Percentiles rank a stretch among this genome's conserved stretches.
Conservation (phyloP, 2,113 vertebrate species). For the Varanus komodoensis region DNA sequence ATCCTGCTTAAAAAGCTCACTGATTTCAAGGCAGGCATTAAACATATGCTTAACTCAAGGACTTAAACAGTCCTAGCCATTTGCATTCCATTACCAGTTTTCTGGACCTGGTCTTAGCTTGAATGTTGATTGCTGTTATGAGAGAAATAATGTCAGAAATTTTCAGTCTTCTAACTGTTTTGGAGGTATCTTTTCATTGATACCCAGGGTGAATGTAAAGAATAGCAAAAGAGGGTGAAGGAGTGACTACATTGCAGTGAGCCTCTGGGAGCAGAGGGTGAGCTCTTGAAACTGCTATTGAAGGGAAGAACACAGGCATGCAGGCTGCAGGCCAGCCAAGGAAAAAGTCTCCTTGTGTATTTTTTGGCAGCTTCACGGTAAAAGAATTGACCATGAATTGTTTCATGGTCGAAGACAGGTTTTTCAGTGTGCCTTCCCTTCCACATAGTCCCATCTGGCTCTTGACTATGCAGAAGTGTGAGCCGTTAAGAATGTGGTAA, state of each 20-base stretch:
- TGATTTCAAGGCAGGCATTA: neutral
- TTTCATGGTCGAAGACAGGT: neutral
- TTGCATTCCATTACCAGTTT: neutral
- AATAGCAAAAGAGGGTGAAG: neutral
- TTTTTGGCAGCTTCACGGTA: neutral
- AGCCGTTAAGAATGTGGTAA: neutral
- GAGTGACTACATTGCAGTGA: too few species aligned
- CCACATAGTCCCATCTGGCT: neutral
- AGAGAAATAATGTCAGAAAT: neutral
- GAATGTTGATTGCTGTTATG: neutral
- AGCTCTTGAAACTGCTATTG: neutral
- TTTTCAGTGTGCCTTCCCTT: neutral
- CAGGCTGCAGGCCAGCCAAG: neutral
- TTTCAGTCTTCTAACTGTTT: neutral
- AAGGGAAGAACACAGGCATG: neutral
- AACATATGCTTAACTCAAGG: neutral
- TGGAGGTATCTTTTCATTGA: neutral
- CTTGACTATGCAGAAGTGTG: neutral
- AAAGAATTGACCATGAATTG: neutral
- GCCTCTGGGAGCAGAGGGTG: too few species aligned
- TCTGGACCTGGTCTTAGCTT: neutral
- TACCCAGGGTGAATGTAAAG: neutral
- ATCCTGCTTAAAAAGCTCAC: neutral
- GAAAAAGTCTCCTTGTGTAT: neutral
- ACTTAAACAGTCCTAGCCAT: neutral